Percentiles rank a stretch among this genome's conserved stretches.
These are phyloP conservation scores for Diploptera punctata DNA, from an alignment of 2,888 invertebrate species.

Conservation along the genomic window DNA sequence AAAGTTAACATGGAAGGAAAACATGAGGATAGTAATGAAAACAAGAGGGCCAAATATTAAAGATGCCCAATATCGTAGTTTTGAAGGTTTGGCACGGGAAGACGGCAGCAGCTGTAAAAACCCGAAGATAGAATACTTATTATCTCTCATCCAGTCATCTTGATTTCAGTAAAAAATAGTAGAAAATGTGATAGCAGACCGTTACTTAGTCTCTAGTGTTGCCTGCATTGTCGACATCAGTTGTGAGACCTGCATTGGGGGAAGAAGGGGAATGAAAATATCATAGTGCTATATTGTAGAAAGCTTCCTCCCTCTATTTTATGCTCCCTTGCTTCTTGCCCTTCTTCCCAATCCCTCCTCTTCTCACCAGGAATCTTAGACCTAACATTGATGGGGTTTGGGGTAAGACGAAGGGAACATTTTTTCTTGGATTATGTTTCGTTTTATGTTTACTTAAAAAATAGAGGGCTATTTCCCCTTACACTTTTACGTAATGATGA, in stretches of 20 bases:
- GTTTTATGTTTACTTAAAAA: constrained; percentile 4
- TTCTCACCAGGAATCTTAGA: constrained; percentile 6
- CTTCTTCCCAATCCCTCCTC: not conserved
- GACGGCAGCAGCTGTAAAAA: no score
- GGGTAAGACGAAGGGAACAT: not conserved
- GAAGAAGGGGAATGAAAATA: not conserved
- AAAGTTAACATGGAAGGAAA: no score
- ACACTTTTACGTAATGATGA: not conserved
- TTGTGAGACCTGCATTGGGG: not conserved
- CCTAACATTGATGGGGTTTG: not conserved
- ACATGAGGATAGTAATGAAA: no score
- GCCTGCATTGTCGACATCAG: constrained; percentile 30
- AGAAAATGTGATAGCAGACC: no score
- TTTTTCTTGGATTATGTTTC: constrained; percentile 8
- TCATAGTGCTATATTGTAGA: not conserved
- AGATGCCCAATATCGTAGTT: no score
- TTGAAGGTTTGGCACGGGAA: no score
- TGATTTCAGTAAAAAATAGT: no score
- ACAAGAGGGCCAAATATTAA: no score
- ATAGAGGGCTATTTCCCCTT: not conserved
- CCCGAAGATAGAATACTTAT: no score
- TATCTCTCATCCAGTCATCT: no score
- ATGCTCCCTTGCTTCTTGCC: not conserved
- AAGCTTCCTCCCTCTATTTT: constrained; percentile 16
- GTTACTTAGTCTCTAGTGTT: no score